These are phyloP conservation scores for Chaetops frenatus DNA, from an alignment of 2,113 vertebrate genomes.

Conservation along the genomic window DNA sequence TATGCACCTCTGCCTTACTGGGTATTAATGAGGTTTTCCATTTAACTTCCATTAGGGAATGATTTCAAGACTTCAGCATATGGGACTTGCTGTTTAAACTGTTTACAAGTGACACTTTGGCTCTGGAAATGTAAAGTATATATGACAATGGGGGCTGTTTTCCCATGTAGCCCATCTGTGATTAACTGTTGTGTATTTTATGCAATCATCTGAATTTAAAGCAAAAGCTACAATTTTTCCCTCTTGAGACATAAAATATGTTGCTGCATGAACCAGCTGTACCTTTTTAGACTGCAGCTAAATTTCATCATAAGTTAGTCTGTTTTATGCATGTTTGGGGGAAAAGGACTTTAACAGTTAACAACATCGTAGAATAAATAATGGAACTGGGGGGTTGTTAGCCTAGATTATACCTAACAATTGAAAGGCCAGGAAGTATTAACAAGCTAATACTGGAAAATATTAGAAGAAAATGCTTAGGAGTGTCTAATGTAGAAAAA, in stretches of 20 bases:
- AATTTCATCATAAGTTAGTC: neutral
- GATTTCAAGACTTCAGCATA: neutral
- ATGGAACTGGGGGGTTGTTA: neutral
- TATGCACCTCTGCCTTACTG: neutral
- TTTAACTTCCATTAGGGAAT: conserved; percentile 12
- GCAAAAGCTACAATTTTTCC: neutral
- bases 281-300: neutral
- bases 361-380: neutral
- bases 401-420: neutral
- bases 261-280: neutral
- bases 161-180: neutral
- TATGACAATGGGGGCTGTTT: neutral
- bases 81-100: neutral
- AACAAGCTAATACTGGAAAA: neutral
- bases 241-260: neutral
- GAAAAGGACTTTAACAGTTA: neutral
- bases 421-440: neutral
- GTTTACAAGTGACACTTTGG: neutral
- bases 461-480: neutral
- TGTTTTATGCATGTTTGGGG: neutral
- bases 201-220: conserved; percentile 4
- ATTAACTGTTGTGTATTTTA: neutral
- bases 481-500: neutral
- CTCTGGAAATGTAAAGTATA: neutral
- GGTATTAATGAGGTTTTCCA: conserved; percentile 23